phyloP scores from a whole-genome alignment of 2,888 invertebrate genomes.

The Trilocha varians region DNA sequence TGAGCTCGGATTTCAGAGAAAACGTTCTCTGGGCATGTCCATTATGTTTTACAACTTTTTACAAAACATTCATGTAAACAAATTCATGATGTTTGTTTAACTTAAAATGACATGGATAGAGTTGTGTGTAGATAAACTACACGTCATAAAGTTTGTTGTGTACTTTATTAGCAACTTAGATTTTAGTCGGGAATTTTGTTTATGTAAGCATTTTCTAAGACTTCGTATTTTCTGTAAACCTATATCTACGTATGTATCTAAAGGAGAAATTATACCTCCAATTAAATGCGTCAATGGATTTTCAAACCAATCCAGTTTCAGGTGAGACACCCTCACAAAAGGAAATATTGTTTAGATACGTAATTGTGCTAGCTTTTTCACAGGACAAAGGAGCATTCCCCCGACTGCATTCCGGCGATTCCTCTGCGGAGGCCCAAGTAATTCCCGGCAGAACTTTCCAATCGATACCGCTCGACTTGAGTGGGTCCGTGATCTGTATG shows the following conservation, averaged over 20 bases:
- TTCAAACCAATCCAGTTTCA: background rate
- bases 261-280: too few relatives aligned
- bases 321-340: background rate
- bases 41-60: background rate
- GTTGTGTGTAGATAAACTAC: too few relatives aligned
- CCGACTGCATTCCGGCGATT: conserved; percentile 35
- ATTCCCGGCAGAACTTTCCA: conserved; percentile 41
- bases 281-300: background rate
- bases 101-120: too few relatives aligned
- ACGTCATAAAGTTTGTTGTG: too few relatives aligned
- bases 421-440: conserved; percentile 25
- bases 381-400: conserved; percentile 22
- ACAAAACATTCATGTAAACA: too few relatives aligned
- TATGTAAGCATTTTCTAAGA: too few relatives aligned
- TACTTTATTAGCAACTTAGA: too few relatives aligned
- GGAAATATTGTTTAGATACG: conserved; percentile 7
- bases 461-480: conserved; percentile 47
- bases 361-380: conserved; percentile 19
- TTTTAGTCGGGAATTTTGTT: too few relatives aligned
- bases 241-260: too few relatives aligned
- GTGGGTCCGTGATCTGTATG: conserved; percentile 62
- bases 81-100: too few relatives aligned
- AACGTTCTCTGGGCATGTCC: background rate
- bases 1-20: background rate
- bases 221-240: too few relatives aligned